Percentiles rank a stretch among this genome's conserved stretches.
These are phyloP conservation scores for Ditylenchus dipsaci DNA, from an alignment of 1,140 invertebrate species.

Conservation along the genomic window DNA sequence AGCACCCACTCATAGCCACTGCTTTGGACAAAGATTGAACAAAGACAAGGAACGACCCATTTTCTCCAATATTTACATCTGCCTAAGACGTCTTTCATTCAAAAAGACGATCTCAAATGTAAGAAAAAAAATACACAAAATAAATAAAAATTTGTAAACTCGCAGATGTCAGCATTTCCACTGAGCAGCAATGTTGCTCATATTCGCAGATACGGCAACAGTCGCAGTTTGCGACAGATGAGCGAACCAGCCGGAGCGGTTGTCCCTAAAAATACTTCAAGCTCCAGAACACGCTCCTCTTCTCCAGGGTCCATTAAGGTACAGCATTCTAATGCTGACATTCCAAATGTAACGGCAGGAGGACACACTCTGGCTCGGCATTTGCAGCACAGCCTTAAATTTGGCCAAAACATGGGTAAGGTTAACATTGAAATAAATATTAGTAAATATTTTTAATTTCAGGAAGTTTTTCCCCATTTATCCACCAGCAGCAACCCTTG, in stretches of 20 bases:
- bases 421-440: too few species aligned
- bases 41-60: background rate
- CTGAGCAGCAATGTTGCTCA: conserved; percentile 14
- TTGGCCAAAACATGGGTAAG: too few species aligned
- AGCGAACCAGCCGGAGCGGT: background rate
- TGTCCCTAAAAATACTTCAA: background rate
- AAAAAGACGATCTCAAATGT: background rate
- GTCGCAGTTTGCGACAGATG: background rate
- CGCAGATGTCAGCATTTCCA: conserved; percentile 24
- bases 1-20: background rate
- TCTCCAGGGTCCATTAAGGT: too few species aligned
- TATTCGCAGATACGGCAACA: conserved; percentile 3
- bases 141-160: background rate
- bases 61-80: background rate
- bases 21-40: background rate
- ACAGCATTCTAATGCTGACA: too few species aligned
- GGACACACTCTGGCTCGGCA: too few species aligned
- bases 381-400: too few species aligned
- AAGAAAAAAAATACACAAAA: background rate
- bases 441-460: too few species aligned
- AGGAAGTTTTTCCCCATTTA: too few species aligned
- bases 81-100: too few species aligned
- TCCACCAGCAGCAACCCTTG: background rate
- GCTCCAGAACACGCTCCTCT: background rate
- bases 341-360: too few species aligned